These are phyloP conservation scores for Oryzias javanicus DNA, from an alignment of 2,113 vertebrate species.

Conservation along the genomic window DNA sequence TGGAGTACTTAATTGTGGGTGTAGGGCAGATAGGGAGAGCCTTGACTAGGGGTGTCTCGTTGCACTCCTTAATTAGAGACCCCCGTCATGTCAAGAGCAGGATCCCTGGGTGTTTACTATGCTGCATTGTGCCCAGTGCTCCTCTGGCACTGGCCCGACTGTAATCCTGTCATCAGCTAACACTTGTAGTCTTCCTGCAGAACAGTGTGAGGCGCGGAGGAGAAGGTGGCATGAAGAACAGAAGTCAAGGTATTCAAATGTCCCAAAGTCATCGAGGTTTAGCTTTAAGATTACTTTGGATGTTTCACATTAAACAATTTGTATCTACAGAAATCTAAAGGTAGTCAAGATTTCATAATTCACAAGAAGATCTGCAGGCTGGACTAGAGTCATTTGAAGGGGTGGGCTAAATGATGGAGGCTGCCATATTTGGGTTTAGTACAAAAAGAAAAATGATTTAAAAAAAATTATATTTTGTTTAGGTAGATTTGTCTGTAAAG, in stretches of 20 bases:
- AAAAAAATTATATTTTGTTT: no score
- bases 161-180: conserved; percentile 53
- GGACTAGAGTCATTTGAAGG: neutral
- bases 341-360: no score
- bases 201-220: neutral
- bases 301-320: neutral
- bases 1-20: conserved; percentile 70
- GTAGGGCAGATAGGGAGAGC: conserved; percentile 64
- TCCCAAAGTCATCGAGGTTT: neutral
- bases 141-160: conserved; percentile 55
- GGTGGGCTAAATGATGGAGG: neutral
- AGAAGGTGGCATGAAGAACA: neutral
- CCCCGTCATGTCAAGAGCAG: conserved; percentile 63
- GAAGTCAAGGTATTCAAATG: neutral
- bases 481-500: no score
- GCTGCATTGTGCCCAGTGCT: conserved; percentile 49
- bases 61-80: conserved; percentile 76
- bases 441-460: no score
- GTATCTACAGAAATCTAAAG: neutral
- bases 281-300: neutral
- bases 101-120: conserved; percentile 59
- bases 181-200: conserved; percentile 24
- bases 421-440: no score
- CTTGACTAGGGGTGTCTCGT: conserved; percentile 61
- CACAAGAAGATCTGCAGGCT: neutral